These are phyloP conservation scores for Anolis carolinensis DNA, from an alignment of 2,113 vertebrate species.

Conservation along the genomic window DNA sequence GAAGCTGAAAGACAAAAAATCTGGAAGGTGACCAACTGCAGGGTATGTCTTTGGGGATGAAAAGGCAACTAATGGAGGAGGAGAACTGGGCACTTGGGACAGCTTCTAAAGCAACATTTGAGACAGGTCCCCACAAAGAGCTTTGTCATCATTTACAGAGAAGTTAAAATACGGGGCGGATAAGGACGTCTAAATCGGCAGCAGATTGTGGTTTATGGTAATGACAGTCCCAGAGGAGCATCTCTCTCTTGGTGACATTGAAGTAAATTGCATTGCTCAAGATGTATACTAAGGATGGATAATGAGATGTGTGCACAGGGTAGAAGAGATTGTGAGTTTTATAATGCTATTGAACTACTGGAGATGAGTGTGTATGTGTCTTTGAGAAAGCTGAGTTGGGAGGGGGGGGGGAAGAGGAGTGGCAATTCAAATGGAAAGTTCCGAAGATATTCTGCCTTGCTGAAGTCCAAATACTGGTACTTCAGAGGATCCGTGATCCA, in stretches of 20 bases:
- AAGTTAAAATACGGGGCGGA: constrained; percentile 58
- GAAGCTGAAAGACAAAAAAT: constrained; percentile 1
- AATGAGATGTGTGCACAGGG: constrained; percentile 66
- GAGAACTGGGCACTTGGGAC: constrained; percentile 17
- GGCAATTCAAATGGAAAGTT: constrained; percentile 22
- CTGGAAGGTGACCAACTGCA: constrained; percentile 1
- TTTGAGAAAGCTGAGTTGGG: neutral
- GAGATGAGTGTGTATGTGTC: neutral
- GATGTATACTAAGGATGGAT: constrained; percentile 64
- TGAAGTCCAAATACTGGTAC: neutral
- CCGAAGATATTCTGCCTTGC: neutral
- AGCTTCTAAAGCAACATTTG: constrained; percentile 30
- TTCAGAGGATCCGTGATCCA: neutral
- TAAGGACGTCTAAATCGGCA: constrained; percentile 63
- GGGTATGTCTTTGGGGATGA: neutral
- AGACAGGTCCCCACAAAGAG: constrained; percentile 13
- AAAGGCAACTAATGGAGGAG: neutral
- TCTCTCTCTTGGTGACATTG: constrained; percentile 74
- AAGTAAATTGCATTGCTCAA: constrained; percentile 73
- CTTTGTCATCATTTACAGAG: constrained; percentile 52
- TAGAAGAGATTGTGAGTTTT: constrained; percentile 55
- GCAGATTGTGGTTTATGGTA: constrained; percentile 74
- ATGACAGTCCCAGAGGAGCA: constrained; percentile 63
- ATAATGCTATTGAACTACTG: constrained; percentile 43
- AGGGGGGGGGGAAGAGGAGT: neutral